Base-by-base conservation (phyloP, 2,797 vertebrate species). In the Jordanella pulchra region DNA sequence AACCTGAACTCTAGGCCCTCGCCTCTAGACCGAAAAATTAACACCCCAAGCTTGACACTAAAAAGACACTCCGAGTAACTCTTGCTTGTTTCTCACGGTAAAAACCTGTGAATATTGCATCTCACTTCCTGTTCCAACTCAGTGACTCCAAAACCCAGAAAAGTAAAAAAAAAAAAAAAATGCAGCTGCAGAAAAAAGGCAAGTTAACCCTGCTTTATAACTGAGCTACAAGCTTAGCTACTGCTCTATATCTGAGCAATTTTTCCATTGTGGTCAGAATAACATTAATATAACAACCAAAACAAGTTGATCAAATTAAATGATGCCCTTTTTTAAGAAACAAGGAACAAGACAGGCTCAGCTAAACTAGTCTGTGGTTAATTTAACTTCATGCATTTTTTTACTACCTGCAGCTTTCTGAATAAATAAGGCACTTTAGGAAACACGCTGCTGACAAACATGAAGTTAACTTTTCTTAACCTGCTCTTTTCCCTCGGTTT, bases 41-140 rank as follows among this genome's bases (percentile, higher is more conserved):
- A 28, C 51, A 35, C 39, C 27, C 53, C 55, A 56, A 27, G 10
- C 28, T 48, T 55, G 55, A 13, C 51, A 54, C 12, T 11, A 6
- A 53, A 42, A 42, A 39, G 58, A 61, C 10, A 71, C 65, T 61
- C 39, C 78, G 68, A 86, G 72, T 70, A 7, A 54, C 63, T 72
- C 60, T 76, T 73, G 50, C 35, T 75, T 27, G 2, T 11, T 85
- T 89, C 75, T 86, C 90, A 89, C 68, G 30, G 78, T 66, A 88
- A 77, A 90, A 78, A 89, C 78, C 76, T 89, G 81, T 78, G 83
- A 93, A 88, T 84, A 90, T 87, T 68, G 86, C 69, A 82, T 81
- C 75, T 75, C 76, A 92, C 92, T 94, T 94, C 92, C 92, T 93
- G 91, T 89, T 93, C 82, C 84, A 86, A 72, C 82, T 81, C 76